These are phyloP conservation scores for Aleadryas rufinucha DNA, from an alignment of 2,113 vertebrate species.

Conservation along the genomic window DNA sequence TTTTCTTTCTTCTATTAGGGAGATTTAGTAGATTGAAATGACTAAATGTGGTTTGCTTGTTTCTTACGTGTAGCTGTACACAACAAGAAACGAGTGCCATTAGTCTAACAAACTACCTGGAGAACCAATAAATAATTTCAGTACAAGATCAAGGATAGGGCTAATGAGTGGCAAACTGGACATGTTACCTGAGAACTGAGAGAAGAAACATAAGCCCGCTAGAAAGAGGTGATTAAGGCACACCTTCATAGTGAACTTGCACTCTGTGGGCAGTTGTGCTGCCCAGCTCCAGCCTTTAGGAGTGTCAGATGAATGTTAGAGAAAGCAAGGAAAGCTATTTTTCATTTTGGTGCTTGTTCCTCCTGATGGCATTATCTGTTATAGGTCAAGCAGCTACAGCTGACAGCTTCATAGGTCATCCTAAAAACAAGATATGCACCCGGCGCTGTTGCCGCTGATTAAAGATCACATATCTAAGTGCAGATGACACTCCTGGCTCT, in stretches of 20 bases:
- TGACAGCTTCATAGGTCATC: conserved; percentile 21
- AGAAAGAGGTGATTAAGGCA: background rate
- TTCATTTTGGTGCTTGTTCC: background rate
- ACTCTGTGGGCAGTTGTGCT: background rate
- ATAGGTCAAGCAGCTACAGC: conserved; percentile 24
- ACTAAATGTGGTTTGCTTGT: background rate
- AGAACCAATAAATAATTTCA: background rate
- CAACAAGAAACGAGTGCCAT: background rate
- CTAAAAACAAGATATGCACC: background rate
- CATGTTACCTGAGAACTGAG: background rate
- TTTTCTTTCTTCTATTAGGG: background rate
- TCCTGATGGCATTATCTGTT: background rate
- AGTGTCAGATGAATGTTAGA: background rate
- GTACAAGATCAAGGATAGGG: background rate
- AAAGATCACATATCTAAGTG: background rate
- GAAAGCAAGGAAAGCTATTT: background rate
- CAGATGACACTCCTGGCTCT: background rate
- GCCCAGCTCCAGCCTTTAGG: background rate
- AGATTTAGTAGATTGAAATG: background rate
- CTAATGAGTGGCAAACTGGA: background rate
- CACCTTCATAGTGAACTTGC: background rate
- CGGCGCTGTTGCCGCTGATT: background rate
- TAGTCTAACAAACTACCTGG: background rate
- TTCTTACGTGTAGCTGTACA: background rate
- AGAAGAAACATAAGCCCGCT: background rate